Base-by-base conservation (phyloP, 2,113 vertebrate genomes). In the Rhinoderma darwinii region DNA sequence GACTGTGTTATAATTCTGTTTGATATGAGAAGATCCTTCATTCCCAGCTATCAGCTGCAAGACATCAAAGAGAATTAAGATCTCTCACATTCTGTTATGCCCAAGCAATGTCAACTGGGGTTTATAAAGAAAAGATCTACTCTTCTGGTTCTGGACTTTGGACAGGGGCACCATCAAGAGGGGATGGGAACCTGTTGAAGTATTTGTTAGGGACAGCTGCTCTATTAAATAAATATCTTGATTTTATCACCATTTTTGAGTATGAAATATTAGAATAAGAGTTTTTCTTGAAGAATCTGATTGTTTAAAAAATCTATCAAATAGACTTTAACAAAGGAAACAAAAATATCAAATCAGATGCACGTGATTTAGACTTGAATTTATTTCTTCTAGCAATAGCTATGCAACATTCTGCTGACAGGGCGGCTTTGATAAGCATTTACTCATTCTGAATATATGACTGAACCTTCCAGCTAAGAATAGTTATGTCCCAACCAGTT, bases 21-120 rank as follows among this genome's bases (percentile, higher is more conserved):
- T 87, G 86, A 87, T 82, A 87, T 82, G 39, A 82, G 30, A 68
- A 63, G 79, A 82, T 87, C 86, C 66, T 82, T 87, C 20, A 74
- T 63, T 87, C 79, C 73, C 51, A 82, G 70, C 78, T 87, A 87
- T 87, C 78, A 82, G 79, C 79, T 75, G 86, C 27, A 74, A 75
- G 51, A 87, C 86, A 87, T 87, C 86, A 87, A 87, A 87, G 78
- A 75, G 79, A 87, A 82, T 82, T 82, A 82, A 87, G 78, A 87
- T 87, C 68, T 87, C 82, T 87, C 78, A 68, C 77, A 74, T 82
- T 87, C 27, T 59, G 61, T 72, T 82, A 61, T 86, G 85, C 85
- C 85, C 66, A 82, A 81, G 43, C 86, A 87, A 87, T 75, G 85
- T 87, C 85, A 87, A 82, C 76, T 81, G 77, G 70, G 63, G 68